A percentile compares a stretch with the other conserved stretches of the same genome.
These are phyloP conservation scores for Salvelinus fontinalis DNA, from an alignment of 2,113 vertebrate species.

Conservation along the genomic window DNA sequence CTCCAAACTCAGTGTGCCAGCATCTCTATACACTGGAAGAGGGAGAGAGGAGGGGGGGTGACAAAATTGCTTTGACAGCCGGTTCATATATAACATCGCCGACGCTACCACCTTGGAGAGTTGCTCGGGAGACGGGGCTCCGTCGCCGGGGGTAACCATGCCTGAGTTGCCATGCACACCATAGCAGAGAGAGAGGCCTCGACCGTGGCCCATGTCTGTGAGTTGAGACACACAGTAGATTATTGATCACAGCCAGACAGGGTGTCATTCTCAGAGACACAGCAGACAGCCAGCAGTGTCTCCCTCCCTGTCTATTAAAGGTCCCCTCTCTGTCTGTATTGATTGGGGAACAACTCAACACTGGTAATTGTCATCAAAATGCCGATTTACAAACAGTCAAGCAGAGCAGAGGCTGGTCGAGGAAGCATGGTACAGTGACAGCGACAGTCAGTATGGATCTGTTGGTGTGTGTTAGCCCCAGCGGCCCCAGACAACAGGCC, in stretches of 20 bases:
- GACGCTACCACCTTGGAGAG: conserved; percentile 62
- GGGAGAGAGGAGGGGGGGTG: conserved; percentile 65
- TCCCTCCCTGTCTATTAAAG: conserved; percentile 72
- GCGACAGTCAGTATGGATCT: conserved; percentile 37
- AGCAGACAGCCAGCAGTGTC: conserved; percentile 47
- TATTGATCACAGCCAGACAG: conserved; percentile 72
- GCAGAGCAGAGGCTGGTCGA: conserved; percentile 15
- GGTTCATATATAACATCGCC: conserved; percentile 80
- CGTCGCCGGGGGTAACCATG: conserved; percentile 57
- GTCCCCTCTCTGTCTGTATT: conserved; percentile 67
- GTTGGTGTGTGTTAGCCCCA: conserved; percentile 35
- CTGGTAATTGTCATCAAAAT: conserved; percentile 72
- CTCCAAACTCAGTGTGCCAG: conserved; percentile 69
- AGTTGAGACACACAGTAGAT: conserved; percentile 49
- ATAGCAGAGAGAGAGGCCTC: conserved; percentile 8
- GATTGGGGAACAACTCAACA: conserved; percentile 74
- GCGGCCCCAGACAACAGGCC: conserved; percentile 12
- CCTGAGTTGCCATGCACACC: not conserved
- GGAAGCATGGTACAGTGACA: conserved; percentile 36
- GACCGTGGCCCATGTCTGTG: conserved; percentile 42
- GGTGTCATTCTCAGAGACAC: conserved; percentile 52
- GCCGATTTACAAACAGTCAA: conserved; percentile 61
- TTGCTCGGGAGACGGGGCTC: conserved; percentile 70
- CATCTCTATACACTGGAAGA: conserved; percentile 74
- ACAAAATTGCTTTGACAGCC: conserved; percentile 84